Evolutionary conservation across 1,140 invertebrate genomes (phyloP).

Genomic region (Portunus trituberculatus): DNA sequence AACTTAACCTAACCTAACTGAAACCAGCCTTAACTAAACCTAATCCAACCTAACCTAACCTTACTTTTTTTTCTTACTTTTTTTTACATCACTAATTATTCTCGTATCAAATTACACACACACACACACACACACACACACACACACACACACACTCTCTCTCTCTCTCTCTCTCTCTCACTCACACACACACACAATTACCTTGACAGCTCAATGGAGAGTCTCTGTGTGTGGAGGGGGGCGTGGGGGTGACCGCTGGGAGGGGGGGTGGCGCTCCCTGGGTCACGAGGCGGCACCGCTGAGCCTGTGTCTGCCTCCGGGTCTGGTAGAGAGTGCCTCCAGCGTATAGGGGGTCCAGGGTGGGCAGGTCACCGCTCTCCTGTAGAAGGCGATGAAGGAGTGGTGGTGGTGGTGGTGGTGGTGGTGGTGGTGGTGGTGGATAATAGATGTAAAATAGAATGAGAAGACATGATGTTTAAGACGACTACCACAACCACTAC

Average conservation of each 20-base stretch:
- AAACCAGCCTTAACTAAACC: no score
- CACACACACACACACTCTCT: no score
- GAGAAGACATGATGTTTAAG: not conserved
- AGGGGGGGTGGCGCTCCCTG: slow-evolving; percentile 43
- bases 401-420: not conserved
- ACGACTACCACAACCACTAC: no score
- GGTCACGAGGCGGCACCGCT: slow-evolving; percentile 63
- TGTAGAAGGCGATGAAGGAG: not conserved
- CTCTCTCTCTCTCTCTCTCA: not conserved
- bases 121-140: no score
- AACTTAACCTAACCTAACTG: no score
- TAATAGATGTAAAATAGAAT: not conserved
- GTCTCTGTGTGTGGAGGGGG: not conserved
- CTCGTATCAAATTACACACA: no score
- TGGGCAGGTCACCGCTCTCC: slow-evolving; percentile 56
- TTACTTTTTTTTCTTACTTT: no score
- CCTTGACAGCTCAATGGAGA: not conserved
- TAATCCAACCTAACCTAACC: no score
- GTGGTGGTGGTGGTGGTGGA: no score
- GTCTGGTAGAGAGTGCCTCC: slow-evolving; percentile 70
- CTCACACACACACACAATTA: not conserved
- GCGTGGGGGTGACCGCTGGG: not conserved
- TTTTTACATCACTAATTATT: no score
- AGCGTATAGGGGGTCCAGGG: slow-evolving; percentile 38
- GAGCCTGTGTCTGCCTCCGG: slow-evolving; percentile 68